phyloP scores from a whole-genome alignment of 1,140 invertebrate genomes.

The Lanistes nyassanus region DNA sequence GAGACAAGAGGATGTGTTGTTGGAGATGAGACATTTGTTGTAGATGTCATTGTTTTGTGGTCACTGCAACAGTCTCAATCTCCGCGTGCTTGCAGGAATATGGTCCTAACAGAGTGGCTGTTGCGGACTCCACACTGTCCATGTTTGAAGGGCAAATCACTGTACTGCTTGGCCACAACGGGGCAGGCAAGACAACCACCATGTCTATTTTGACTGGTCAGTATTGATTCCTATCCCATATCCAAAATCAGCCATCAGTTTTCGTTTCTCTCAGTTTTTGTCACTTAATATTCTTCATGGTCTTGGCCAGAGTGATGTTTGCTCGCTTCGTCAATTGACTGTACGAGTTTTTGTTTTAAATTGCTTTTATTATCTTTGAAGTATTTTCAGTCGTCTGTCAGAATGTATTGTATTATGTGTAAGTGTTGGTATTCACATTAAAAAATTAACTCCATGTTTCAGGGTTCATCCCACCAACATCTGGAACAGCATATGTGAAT shows the following conservation, averaged over 20 bases:
- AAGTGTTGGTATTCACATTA: background rate
- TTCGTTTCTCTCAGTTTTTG: background rate
- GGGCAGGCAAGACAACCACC: slow-evolving; percentile 74
- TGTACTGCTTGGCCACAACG: slow-evolving; percentile 72
- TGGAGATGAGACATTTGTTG: background rate
- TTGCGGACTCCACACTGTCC: slow-evolving; percentile 6
- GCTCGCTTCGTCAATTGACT: background rate
- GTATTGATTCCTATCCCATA: background rate
- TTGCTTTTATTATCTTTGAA: background rate
- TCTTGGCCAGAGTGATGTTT: background rate
- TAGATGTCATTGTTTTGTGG: background rate
- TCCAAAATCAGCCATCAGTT: background rate
- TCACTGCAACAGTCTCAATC: background rate
- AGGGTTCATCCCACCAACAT: slow-evolving; percentile 65
- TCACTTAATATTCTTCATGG: background rate
- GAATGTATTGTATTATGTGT: background rate
- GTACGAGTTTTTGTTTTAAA: background rate
- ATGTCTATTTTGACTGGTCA: slow-evolving; percentile 79
- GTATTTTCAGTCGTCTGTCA: background rate
- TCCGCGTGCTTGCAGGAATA: background rate
- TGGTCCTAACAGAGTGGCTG: slow-evolving; percentile 5
- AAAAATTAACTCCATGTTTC: background rate
- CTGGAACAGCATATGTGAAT: slow-evolving; percentile 75
- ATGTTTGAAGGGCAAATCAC: slow-evolving; percentile 69
- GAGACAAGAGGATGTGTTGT: background rate